These are phyloP conservation scores for Danionella cerebrum DNA, from an alignment of 2,113 vertebrate genomes.

Conservation along the genomic window DNA sequence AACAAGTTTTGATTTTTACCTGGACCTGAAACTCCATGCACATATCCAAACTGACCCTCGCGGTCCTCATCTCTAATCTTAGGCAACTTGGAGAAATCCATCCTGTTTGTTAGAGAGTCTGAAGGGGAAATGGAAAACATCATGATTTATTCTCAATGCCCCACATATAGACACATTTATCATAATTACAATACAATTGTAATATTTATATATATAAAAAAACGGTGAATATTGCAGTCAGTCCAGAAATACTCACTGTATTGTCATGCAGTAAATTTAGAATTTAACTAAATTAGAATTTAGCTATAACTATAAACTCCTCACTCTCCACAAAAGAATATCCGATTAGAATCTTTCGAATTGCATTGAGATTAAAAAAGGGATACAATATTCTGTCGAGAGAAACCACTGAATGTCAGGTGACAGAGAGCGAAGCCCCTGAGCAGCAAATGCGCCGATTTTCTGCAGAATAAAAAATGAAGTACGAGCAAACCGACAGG, in stretches of 20 bases:
- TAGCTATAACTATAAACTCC: neutral
- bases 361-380: too few species aligned
- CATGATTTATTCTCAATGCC: neutral
- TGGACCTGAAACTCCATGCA: constrained; percentile 88
- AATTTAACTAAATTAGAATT: neutral
- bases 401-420: neutral
- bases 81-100: constrained; percentile 85
- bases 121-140: constrained; percentile 17
- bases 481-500: neutral
- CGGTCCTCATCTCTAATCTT: constrained; percentile 82
- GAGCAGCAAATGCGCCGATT: neutral
- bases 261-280: too few species aligned
- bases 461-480: neutral
- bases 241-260: neutral
- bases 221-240: too few species aligned
- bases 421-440: constrained; percentile 21
- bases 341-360: too few species aligned
- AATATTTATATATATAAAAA: neutral
- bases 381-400: neutral
- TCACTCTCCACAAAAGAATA: too few species aligned
- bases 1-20: constrained; percentile 57
- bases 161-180: too few species aligned
- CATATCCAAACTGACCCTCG: constrained; percentile 79
- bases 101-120: constrained; percentile 52
- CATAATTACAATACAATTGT: neutral